These are phyloP conservation scores for Pseudochirops cupreus DNA, from an alignment of 2,797 vertebrate species.

Conservation along the genomic window DNA sequence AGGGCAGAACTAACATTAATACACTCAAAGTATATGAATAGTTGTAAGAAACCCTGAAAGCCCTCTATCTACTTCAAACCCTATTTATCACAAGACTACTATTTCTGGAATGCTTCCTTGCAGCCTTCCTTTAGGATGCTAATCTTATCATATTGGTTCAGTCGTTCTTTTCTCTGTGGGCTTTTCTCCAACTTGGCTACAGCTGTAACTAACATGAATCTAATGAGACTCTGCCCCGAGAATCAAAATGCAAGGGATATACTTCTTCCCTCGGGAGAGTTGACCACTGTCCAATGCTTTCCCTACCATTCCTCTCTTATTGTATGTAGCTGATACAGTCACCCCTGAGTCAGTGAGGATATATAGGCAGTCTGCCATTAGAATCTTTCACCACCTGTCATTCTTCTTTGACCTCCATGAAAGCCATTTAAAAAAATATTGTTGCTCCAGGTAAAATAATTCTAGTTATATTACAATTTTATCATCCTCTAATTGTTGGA, in stretches of 20 bases:
- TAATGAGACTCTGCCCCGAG: neutral
- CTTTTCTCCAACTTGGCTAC: neutral
- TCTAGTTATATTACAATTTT: neutral
- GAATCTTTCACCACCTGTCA: neutral
- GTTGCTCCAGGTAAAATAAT: neutral
- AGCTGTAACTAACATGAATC: neutral
- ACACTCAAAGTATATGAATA: neutral
- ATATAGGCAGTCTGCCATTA: neutral
- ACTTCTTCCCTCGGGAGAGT: neutral
- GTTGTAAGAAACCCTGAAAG: neutral
- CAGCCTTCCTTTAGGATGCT: neutral
- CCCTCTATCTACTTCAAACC: neutral
- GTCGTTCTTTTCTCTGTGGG: neutral
- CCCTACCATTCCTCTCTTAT: neutral
- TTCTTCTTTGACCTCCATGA: neutral
- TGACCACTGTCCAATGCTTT: neutral
- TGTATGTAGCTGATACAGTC: neutral
- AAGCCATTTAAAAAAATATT: neutral
- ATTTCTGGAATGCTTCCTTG: neutral
- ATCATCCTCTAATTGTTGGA: neutral
- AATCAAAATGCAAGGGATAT: neutral
- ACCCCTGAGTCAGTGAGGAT: neutral
- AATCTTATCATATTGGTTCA: neutral
- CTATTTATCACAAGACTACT: neutral
- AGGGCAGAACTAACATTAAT: neutral